Evolutionary conservation across 1,140 invertebrate genomes (phyloP).

Genomic region (Asbolus verrucosus): DNA sequence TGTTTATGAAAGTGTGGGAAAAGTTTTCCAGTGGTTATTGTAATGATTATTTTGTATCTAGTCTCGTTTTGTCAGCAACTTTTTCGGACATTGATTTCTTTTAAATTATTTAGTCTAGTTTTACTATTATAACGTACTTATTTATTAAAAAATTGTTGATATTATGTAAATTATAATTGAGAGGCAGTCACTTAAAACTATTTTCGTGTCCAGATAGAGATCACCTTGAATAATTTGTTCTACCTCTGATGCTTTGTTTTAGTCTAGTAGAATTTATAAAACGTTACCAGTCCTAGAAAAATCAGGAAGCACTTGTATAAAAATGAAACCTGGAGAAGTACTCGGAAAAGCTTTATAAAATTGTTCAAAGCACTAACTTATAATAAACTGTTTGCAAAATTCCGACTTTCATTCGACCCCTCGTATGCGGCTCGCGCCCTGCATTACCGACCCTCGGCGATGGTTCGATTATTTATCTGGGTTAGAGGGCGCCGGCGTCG

Average conservation of each 20-base stretch:
- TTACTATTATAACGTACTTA: conserved; percentile 41
- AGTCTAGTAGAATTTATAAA: conserved; percentile 46
- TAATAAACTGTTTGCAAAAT: conserved; percentile 62
- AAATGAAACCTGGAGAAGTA: conserved; percentile 50
- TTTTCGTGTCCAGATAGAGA: conserved; percentile 10
- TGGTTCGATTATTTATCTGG: background rate
- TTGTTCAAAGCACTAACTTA: conserved; percentile 62
- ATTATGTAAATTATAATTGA: conserved; percentile 37
- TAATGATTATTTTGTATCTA: conserved; percentile 44
- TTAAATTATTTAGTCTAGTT: conserved; percentile 25
- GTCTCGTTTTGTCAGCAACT: conserved; percentile 38
- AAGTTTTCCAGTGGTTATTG: conserved; percentile 34
- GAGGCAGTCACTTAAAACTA: conserved; percentile 1
- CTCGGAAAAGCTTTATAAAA: conserved; percentile 58
- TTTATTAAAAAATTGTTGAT: conserved; percentile 51
- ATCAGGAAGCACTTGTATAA: conserved; percentile 48
- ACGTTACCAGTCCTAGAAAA: conserved; percentile 54
- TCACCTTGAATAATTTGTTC: conserved; percentile 34
- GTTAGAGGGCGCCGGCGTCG: background rate
- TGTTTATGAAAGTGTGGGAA: conserved; percentile 21
- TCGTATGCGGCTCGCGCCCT: too few species aligned
- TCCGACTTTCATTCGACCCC: too few species aligned
- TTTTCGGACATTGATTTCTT: conserved; percentile 39
- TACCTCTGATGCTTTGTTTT: conserved; percentile 42
- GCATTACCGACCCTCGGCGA: background rate